Base-by-base conservation (phyloP, 1,140 invertebrate species). In the Atta colombica region DNA sequence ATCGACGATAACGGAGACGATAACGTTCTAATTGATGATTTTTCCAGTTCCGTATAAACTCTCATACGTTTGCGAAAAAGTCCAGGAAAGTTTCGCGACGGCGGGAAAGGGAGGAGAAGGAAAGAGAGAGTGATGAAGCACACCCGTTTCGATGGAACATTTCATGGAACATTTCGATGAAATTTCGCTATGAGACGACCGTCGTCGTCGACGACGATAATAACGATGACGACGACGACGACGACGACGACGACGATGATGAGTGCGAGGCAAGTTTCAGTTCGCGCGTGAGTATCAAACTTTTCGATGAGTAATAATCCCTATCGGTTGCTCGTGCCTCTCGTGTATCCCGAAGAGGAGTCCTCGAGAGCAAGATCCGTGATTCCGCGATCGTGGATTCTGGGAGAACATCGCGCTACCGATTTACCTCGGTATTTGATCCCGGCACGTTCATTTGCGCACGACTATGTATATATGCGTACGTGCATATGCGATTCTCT, bases 221-320 rank as follows among this genome's bases (percentile, higher is more conserved):
- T 14, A 49, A 51, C n/a, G 63, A 16, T 35, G 28, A 75, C 21
- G 6, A 60, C 68, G 25, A 35, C 0, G 61, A 65, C 6, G 28
- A 55, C 16, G 53, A 55, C 16, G 53, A 55, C 6, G 35, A 75
- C 1, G 49, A 31, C 7, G 31, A 31, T 31, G 31, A 31, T 31
- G 25, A 80, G 61, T n/a, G 18, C 12, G 39, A 51, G 21, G 3
- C 18, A 61, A 82, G 80, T 72, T 82, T 72, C 78, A 51, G 31
- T 28, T 55, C 14, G 66, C 78, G 53, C 25, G 55, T 74, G 77
- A 75, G 71, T 72, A 35, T 85, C 49, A 78, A 85, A 85, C 74
- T 78, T 85, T 85, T 7, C 60, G 35, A 58, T 18, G 74, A 58
- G 39, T 60, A n/a, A 14, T 60, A n/a, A 14, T 75, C 12, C 14